Evolutionary conservation across 2,113 vertebrate species (phyloP).

Genomic region (Bostrychus sinensis): DNA sequence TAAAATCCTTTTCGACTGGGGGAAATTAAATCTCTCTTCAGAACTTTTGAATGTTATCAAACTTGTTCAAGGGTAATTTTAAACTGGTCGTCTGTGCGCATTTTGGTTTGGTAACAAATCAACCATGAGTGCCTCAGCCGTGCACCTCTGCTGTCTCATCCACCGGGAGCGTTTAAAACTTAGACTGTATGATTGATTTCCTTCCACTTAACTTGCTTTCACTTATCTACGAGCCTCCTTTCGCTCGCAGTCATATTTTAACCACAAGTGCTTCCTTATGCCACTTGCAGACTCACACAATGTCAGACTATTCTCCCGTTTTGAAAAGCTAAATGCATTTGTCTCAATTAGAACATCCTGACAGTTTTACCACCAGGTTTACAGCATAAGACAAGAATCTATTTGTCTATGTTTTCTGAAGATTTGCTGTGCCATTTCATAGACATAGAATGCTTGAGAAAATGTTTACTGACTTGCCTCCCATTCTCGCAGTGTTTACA

Average conservation of each 20-base stretch:
- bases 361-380: neutral
- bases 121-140: slow-evolving; percentile 19
- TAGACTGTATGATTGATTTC: slow-evolving; percentile 48
- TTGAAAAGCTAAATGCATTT: neutral
- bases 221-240: slow-evolving; percentile 45
- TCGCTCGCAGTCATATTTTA: slow-evolving; percentile 48
- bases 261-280: slow-evolving; percentile 17
- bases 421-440: slow-evolving; percentile 14
- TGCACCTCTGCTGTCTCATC: slow-evolving; percentile 39
- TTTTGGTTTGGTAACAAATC: slow-evolving; percentile 34
- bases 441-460: slow-evolving; percentile 11
- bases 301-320: neutral
- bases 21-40: slow-evolving; percentile 52
- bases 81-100: slow-evolving; percentile 28
- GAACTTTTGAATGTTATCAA: slow-evolving; percentile 46
- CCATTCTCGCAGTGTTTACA: too few species aligned
- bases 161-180: slow-evolving; percentile 48
- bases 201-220: slow-evolving; percentile 36
- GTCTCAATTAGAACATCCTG: slow-evolving; percentile 7
- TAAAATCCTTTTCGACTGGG: slow-evolving; percentile 27
- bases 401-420: slow-evolving; percentile 32
- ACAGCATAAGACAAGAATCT: slow-evolving; percentile 9
- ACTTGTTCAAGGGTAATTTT: slow-evolving; percentile 32
- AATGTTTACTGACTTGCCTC: too few species aligned
- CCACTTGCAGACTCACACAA: slow-evolving; percentile 8